Conservation (phyloP, 92 coral and sea anemone species). For the Zoanthus gigantus region DNA sequence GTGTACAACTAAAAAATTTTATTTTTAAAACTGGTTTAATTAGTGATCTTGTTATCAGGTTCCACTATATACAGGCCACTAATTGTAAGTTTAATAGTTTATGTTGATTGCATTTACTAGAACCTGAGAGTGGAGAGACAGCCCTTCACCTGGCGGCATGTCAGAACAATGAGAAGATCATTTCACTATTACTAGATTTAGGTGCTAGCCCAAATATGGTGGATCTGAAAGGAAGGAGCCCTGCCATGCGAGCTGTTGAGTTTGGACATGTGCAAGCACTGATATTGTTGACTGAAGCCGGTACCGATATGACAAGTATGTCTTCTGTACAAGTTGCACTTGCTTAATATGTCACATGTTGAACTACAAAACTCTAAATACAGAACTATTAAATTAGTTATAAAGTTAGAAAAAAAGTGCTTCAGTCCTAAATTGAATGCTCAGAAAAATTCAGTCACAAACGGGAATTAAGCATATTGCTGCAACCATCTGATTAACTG, state of each 20-base stretch:
- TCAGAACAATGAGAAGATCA: conserved; percentile 94
- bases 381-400: too few relatives aligned
- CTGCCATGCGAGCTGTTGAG: conserved; percentile 96
- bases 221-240: conserved; percentile 89
- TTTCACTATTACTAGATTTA: conserved; percentile 76
- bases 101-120: conserved; percentile 44
- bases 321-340: neutral
- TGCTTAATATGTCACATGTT: too few relatives aligned
- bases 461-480: too few relatives aligned
- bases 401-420: too few relatives aligned
- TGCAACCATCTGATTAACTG: too few relatives aligned
- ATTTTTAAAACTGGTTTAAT: too few relatives aligned
- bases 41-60: too few relatives aligned
- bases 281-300: conserved; percentile 79
- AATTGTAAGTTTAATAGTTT: neutral
- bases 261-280: conserved; percentile 96
- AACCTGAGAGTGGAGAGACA: conserved; percentile 96
- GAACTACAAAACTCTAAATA: too few relatives aligned
- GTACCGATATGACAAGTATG: conserved; percentile 91
- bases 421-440: too few relatives aligned
- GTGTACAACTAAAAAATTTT: too few relatives aligned
- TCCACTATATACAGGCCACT: too few relatives aligned
- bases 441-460: too few relatives aligned
- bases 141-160: conserved; percentile 97
- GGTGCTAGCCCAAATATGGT: conserved; percentile 98